Evolutionary conservation across 2,888 invertebrate species (phyloP).

Genomic region (Cantharis nigra): DNA sequence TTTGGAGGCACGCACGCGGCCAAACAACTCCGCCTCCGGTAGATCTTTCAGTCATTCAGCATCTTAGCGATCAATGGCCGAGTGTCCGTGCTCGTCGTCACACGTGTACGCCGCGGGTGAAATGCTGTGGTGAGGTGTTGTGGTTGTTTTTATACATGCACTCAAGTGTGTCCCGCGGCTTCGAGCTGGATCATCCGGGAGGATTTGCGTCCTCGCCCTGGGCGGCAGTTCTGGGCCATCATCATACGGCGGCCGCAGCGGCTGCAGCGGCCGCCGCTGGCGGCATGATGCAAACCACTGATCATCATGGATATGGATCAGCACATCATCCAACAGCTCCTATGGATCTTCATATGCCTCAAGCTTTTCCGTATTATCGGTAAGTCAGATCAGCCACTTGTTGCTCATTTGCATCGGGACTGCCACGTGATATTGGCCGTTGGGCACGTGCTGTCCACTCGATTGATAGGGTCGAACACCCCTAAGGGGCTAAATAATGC

Average conservation of each 20-base stretch:
- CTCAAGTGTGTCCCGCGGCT: slow-evolving; percentile 50
- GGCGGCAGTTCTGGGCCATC: slow-evolving; percentile 73
- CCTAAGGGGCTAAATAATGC: neutral
- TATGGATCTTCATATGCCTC: slow-evolving; percentile 91
- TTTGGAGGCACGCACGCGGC: slow-evolving; percentile 62
- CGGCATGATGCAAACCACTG: slow-evolving; percentile 57
- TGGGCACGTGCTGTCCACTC: slow-evolving; percentile 50
- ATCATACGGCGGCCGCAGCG: slow-evolving; percentile 54
- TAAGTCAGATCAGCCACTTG: slow-evolving; percentile 57
- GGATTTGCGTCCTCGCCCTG: slow-evolving; percentile 75
- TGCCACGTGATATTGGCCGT: slow-evolving; percentile 51
- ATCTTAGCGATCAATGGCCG: slow-evolving; percentile 65
- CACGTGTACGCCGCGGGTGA: slow-evolving; percentile 56
- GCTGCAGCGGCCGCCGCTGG: slow-evolving; percentile 54
- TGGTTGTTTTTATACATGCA: slow-evolving; percentile 43
- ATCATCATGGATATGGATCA: slow-evolving; percentile 63
- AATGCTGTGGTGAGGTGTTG: slow-evolving; percentile 37
- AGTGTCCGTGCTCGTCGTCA: slow-evolving; percentile 63
- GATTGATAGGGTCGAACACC: slow-evolving; percentile 4
- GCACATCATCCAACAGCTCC: slow-evolving; percentile 63
- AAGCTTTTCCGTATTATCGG: slow-evolving; percentile 91
- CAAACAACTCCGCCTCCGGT: slow-evolving; percentile 57
- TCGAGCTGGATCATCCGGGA: slow-evolving; percentile 77
- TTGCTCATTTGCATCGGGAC: slow-evolving; percentile 53
- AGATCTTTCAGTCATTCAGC: slow-evolving; percentile 53